Evolutionary conservation across 2,113 vertebrate genomes (phyloP).

Genomic region (Paradisaea rubra): DNA sequence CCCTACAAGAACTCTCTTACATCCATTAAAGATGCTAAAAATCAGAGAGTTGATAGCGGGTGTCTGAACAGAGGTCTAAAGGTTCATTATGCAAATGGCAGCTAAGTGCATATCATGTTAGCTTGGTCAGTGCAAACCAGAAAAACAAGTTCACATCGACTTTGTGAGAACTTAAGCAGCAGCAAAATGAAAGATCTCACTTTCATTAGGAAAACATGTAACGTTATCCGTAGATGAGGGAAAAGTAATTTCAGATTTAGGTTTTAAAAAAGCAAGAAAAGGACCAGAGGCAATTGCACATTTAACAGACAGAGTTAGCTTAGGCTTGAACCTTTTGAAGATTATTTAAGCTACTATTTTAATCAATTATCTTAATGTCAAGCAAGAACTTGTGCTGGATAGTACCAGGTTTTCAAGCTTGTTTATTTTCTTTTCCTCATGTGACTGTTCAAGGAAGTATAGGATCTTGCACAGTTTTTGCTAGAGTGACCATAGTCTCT

Average conservation of each 20-base stretch:
- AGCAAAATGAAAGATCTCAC: neutral
- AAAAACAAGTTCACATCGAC: rapidly evolving
- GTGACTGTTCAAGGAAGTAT: neutral
- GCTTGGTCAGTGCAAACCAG: neutral
- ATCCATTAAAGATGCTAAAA: neutral
- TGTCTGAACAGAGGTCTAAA: neutral
- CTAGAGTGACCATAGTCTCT: neutral
- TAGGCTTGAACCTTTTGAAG: neutral
- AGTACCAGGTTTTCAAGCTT: neutral
- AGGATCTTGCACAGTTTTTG: neutral
- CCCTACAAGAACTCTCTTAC: neutral
- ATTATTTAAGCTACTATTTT: neutral
- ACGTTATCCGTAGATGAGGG: neutral
- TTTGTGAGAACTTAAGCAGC: neutral
- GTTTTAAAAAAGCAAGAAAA: neutral
- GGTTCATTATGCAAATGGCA: neutral
- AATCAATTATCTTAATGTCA: neutral
- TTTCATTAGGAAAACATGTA: neutral
- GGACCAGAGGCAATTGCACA: neutral
- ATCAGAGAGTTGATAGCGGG: neutral
- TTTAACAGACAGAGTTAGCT: neutral
- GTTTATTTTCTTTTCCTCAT: neutral
- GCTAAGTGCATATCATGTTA: neutral
- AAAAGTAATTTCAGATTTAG: neutral
- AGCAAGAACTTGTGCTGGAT: neutral